Percentiles rank a stretch among this genome's conserved stretches.
phyloP scores from a whole-genome alignment of 2,113 vertebrate genomes.

The Odontesthes bonariensis region DNA sequence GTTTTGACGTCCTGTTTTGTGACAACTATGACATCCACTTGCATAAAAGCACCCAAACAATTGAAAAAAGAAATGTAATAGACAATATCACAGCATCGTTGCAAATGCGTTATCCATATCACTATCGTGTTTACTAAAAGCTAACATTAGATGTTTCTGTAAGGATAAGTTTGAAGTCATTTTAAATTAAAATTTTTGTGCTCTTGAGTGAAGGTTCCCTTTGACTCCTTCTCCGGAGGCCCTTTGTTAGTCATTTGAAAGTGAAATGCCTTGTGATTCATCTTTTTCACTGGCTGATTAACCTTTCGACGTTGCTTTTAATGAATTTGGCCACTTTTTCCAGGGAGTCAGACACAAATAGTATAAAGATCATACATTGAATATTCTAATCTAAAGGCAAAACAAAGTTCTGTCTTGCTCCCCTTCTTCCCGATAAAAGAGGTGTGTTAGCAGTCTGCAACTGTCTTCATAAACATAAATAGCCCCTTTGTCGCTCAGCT shows the following conservation, averaged over 20 bases:
- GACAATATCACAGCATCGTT: no score
- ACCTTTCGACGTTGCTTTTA: constrained; percentile 17
- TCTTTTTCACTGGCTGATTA: constrained; percentile 31
- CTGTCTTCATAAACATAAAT: constrained; percentile 15
- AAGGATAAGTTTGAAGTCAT: not conserved
- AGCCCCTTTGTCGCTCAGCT: constrained; percentile 1
- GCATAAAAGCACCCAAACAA: no score
- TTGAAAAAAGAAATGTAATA: no score
- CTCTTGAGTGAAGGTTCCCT: not conserved
- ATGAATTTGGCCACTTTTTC: not conserved
- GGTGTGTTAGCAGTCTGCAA: not conserved
- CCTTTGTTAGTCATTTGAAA: not conserved
- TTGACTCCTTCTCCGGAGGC: constrained; percentile 4
- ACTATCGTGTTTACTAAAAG: no score
- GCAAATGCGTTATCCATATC: no score
- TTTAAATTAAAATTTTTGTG: constrained; percentile 3
- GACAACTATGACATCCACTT: no score
- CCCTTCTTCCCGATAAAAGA: constrained; percentile 1
- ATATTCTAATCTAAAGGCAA: constrained; percentile 2
- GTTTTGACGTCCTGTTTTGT: no score
- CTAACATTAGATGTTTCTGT: no score
- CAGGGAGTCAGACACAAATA: not conserved
- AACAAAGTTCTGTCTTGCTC: not conserved
- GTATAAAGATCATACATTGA: constrained; percentile 11
- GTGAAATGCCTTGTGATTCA: not conserved